phyloP scores from a whole-genome alignment of 2,797 vertebrate genomes.

The Austrolebias charrua region DNA sequence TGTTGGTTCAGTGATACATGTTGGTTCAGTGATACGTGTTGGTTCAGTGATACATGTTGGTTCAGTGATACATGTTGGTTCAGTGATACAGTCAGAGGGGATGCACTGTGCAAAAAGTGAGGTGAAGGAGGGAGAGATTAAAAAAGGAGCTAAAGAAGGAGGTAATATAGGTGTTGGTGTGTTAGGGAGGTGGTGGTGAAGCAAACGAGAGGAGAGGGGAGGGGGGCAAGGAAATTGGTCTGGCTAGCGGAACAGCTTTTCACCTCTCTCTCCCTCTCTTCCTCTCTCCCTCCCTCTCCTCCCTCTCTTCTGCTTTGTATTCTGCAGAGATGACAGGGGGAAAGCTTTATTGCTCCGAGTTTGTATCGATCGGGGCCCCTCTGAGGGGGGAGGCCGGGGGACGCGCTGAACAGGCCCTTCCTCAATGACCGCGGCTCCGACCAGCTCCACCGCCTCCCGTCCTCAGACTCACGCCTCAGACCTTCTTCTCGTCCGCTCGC shows the following conservation, averaged over 20 bases:
- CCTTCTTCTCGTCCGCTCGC: slow-evolving; percentile 50
- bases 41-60: slow-evolving; percentile 68
- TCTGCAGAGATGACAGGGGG: slow-evolving; percentile 95
- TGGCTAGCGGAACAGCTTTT: slow-evolving; percentile 86
- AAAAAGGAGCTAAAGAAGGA: slow-evolving; percentile 63
- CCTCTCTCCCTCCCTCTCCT: slow-evolving; percentile 68
- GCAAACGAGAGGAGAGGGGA: slow-evolving; percentile 39
- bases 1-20: slow-evolving; percentile 52
- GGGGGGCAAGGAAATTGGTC: slow-evolving; percentile 84
- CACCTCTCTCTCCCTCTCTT: slow-evolving; percentile 79
- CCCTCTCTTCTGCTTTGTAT: slow-evolving; percentile 89
- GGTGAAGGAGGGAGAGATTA: slow-evolving; percentile 59
- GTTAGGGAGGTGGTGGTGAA: slow-evolving; percentile 63
- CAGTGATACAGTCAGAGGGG: slow-evolving; percentile 49
- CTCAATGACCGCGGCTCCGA: slow-evolving; percentile 74
- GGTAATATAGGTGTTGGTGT: slow-evolving; percentile 68
- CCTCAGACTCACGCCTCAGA: slow-evolving; percentile 24
- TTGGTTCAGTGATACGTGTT: slow-evolving; percentile 51
- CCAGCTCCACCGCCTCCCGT: slow-evolving; percentile 17
- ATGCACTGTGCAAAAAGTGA: slow-evolving; percentile 44
- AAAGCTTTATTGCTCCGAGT: slow-evolving; percentile 96
- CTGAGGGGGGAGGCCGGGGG: slow-evolving; percentile 80
- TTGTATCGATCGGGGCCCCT: slow-evolving; percentile 91
- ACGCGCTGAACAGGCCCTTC: slow-evolving; percentile 79
- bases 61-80: slow-evolving; percentile 64